Evolutionary conservation across 1,140 invertebrate genomes (phyloP).

Genomic region (Vollenhovia emeryi): DNA sequence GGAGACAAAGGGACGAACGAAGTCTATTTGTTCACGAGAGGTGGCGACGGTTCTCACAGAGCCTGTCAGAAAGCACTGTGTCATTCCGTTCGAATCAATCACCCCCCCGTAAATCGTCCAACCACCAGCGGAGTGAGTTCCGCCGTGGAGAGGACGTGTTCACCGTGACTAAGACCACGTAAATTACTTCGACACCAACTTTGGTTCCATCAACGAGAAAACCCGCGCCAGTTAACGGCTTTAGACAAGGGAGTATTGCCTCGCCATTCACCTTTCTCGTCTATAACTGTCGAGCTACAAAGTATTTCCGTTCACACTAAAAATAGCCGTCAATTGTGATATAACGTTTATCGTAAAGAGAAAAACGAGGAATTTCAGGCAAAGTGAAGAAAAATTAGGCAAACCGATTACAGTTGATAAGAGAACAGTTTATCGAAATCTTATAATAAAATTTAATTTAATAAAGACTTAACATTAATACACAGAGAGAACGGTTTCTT

Average conservation of each 20-base stretch:
- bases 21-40: constrained; percentile 46
- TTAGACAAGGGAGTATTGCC: neutral
- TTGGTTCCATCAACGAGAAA: constrained; percentile 15
- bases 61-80: constrained; percentile 31
- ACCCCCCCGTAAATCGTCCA: constrained; percentile 28
- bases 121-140: constrained; percentile 9
- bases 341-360: neutral
- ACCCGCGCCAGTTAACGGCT: constrained; percentile 35
- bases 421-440: neutral
- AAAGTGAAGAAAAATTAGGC: neutral
- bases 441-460: neutral
- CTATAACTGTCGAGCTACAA: neutral
- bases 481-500: too few relatives aligned
- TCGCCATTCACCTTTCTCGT: neutral
- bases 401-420: neutral
- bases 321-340: neutral
- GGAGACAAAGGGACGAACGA: constrained; percentile 43
- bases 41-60: constrained; percentile 6
- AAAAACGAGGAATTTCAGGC: neutral
- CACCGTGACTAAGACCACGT: constrained; percentile 45
- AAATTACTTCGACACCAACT: constrained; percentile 57
- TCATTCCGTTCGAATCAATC: constrained; percentile 43
- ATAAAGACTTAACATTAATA: neutral
- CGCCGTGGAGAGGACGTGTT: constrained; percentile 15
- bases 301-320: neutral